A percentile compares a stretch with the other conserved stretches of the same genome.
These are phyloP conservation scores for Brachylomia viminalis DNA, from an alignment of 2,888 invertebrate genomes.

Conservation along the genomic window DNA sequence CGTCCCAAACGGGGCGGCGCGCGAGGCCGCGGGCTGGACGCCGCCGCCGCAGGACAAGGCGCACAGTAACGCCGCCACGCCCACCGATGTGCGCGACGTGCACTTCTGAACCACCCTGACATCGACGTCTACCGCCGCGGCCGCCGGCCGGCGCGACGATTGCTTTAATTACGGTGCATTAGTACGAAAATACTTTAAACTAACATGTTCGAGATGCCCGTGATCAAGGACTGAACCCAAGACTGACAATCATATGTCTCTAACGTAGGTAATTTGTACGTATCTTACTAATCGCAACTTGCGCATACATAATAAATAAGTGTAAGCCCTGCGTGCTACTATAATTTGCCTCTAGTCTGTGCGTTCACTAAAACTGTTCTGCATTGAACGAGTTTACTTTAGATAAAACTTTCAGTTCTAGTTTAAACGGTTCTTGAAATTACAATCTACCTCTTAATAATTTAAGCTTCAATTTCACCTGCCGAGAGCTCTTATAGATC, in stretches of 20 bases:
- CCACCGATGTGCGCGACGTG: constrained; percentile 96
- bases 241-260: constrained; percentile 89
- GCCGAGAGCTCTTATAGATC: constrained; percentile 68
- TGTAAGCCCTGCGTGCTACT: constrained; percentile 83
- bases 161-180: constrained; percentile 85
- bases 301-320: constrained; percentile 76
- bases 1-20: constrained; percentile 87
- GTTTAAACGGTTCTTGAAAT: constrained; percentile 85
- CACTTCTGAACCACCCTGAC: constrained; percentile 90
- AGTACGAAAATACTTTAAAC: constrained; percentile 90
- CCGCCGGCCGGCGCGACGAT: constrained; percentile 53
- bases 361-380: constrained; percentile 74
- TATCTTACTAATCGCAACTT: constrained; percentile 81
- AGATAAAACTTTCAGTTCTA: constrained; percentile 80
- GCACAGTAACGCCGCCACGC: constrained; percentile 94
- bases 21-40: constrained; percentile 85
- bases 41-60: constrained; percentile 90
- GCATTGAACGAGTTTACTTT: constrained; percentile 78
- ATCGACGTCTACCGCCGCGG: constrained; percentile 10
- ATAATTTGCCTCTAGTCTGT: constrained; percentile 81
- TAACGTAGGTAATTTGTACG: constrained; percentile 84
- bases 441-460: constrained; percentile 89
- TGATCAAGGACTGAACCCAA: constrained; percentile 89
- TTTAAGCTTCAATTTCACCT: constrained; percentile 82
- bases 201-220: constrained; percentile 84